These are phyloP conservation scores for Falco punctatus DNA, from an alignment of 2,113 vertebrate genomes.

Conservation along the genomic window DNA sequence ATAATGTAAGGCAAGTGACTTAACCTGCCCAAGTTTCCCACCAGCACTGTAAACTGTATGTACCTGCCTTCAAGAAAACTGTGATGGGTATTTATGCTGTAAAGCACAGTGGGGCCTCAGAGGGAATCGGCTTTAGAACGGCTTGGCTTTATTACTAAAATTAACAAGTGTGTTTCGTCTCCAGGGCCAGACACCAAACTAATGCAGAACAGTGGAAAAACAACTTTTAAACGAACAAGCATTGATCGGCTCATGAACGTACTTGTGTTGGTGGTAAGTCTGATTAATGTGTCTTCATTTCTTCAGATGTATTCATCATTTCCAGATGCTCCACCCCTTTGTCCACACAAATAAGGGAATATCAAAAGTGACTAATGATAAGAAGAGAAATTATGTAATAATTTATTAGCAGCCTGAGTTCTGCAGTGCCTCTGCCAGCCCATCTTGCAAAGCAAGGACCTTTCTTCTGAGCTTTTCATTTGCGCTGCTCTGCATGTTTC, in stretches of 20 bases:
- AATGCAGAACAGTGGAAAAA: slow-evolving; percentile 95
- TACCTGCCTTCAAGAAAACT: background rate
- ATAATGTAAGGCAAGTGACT: background rate
- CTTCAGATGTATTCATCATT: background rate
- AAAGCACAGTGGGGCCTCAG: background rate
- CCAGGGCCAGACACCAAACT: slow-evolving; percentile 93
- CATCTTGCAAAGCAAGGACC: background rate
- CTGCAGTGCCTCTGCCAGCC: background rate
- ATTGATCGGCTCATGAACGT: slow-evolving; percentile 91
- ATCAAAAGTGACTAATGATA: background rate
- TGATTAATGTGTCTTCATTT: slow-evolving; percentile 6
- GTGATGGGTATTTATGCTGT: background rate
- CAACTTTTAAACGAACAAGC: slow-evolving; percentile 87
- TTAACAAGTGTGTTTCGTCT: slow-evolving; percentile 26
- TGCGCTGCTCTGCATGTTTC: background rate
- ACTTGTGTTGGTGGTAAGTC: slow-evolving; percentile 88
- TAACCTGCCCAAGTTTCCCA: background rate
- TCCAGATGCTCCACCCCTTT: background rate
- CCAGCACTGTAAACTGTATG: background rate
- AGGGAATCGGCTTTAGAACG: background rate
- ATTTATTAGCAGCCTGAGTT: background rate
- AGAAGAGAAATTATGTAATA: background rate
- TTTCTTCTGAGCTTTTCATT: background rate
- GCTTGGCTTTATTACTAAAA: background rate
- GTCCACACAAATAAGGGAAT: background rate